phyloP scores from a whole-genome alignment of 2,888 invertebrate genomes.

The Hirudinaria manillensis region DNA sequence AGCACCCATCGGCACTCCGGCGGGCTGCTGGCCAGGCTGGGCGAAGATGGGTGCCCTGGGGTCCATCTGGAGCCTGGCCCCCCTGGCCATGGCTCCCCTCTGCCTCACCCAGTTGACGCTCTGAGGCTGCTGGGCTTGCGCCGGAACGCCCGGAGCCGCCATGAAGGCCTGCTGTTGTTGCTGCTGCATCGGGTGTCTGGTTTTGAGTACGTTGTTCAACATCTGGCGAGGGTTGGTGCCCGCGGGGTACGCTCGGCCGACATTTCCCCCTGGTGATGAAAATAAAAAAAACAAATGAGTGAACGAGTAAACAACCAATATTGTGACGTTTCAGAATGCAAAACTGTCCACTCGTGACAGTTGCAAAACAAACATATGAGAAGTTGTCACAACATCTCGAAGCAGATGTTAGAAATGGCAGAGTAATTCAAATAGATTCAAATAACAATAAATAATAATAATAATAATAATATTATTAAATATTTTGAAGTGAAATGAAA shows the following conservation, averaged over 20 bases:
- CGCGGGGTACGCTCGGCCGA: conserved; percentile 1
- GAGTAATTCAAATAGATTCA: too few relatives aligned
- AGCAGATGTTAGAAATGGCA: too few relatives aligned
- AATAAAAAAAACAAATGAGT: background rate
- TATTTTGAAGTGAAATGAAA: too few relatives aligned
- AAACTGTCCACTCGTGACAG: too few relatives aligned
- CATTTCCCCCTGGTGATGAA: background rate
- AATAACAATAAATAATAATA: too few relatives aligned
- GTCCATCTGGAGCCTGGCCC: conserved; percentile 1
- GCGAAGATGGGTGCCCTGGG: background rate
- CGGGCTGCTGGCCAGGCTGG: conserved; percentile 16
- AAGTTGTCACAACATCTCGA: too few relatives aligned
- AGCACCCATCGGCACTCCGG: background rate
- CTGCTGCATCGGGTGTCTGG: conserved; percentile 24
- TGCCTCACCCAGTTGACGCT: background rate
- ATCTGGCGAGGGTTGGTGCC: conserved; percentile 26
- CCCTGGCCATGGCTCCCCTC: background rate
- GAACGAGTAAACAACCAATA: background rate
- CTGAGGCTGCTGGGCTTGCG: background rate
- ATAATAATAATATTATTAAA: too few relatives aligned
- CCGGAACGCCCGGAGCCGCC: background rate
- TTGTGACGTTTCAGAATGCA: background rate
- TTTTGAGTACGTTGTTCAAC: conserved; percentile 23
- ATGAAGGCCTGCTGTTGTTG: background rate
- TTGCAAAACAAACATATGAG: too few relatives aligned